Percentiles rank a stretch among this genome's conserved stretches.
Conservation (phyloP, 2,113 vertebrate species). For the Danionella cerebrum region DNA sequence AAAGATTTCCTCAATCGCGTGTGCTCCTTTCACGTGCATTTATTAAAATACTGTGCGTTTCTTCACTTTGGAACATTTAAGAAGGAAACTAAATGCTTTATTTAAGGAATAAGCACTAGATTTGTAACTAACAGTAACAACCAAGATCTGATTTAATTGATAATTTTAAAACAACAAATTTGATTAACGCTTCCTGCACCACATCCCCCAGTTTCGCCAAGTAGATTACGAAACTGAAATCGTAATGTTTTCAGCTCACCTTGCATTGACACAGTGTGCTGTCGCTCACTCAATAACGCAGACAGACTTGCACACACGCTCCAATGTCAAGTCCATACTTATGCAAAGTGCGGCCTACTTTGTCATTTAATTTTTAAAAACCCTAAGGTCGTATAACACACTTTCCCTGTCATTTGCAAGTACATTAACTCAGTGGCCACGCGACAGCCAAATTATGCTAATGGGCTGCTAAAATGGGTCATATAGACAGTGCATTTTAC, state of each 20-base stretch:
- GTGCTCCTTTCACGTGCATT: too few relatives aligned
- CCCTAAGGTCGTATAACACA: conserved; percentile 83
- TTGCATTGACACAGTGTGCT: conserved; percentile 16
- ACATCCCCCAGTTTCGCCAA: background rate
- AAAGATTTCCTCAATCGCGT: too few relatives aligned
- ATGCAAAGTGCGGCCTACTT: conserved; percentile 67
- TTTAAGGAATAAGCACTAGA: too few relatives aligned
- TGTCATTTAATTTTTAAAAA: conserved; percentile 82
- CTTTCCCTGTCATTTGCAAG: conserved; percentile 87
- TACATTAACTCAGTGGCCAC: conserved; percentile 82
- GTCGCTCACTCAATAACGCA: conserved; percentile 13
- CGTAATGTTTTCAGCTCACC: conserved; percentile 17
- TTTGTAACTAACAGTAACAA: too few relatives aligned
- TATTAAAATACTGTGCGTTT: too few relatives aligned
- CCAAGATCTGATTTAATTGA: background rate
- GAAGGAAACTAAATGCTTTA: too few relatives aligned
- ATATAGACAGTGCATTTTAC: conserved; percentile 70
- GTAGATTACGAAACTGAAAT: background rate
- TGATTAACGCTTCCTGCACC: background rate
- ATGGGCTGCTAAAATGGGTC: conserved; percentile 84
- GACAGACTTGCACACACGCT: conserved; percentile 5
- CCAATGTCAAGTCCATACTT: conserved; percentile 31
- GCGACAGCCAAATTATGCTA: conserved; percentile 83
- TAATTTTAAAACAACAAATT: background rate
- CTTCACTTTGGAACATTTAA: background rate